Conservation (phyloP, 2,797 vertebrate genomes). For the Etheostoma perlongum region DNA sequence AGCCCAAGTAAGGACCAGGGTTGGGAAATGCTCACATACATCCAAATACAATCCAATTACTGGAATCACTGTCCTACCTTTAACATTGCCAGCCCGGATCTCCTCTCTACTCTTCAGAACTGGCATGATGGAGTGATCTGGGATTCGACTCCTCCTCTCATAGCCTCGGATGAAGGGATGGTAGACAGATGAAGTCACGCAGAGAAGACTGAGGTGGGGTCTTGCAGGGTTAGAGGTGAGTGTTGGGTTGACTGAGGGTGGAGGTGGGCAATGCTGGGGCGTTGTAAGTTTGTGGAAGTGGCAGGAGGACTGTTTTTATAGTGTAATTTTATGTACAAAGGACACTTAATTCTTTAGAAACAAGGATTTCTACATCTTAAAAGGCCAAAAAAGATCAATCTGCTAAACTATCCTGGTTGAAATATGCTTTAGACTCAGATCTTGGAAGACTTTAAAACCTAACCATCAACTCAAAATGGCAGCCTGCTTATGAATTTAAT, state of each 20-base stretch:
- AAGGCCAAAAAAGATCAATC: slow-evolving; percentile 15
- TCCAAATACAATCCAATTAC: neutral
- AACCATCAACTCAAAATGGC: slow-evolving; percentile 48
- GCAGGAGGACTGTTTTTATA: slow-evolving; percentile 12
- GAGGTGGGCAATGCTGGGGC: slow-evolving; percentile 15
- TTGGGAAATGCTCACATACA: neutral
- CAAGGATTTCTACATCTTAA: neutral
- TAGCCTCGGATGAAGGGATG: slow-evolving; percentile 87
- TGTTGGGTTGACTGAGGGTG: slow-evolving; percentile 28
- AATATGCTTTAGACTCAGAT: slow-evolving; percentile 35
- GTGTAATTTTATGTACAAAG: slow-evolving; percentile 14
- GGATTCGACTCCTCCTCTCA: slow-evolving; percentile 86
- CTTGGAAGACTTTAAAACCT: slow-evolving; percentile 32
- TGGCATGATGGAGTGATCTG: slow-evolving; percentile 90
- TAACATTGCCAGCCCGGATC: slow-evolving; percentile 89
- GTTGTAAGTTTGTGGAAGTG: slow-evolving; percentile 6
- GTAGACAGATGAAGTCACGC: slow-evolving; percentile 79
- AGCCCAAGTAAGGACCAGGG: neutral
- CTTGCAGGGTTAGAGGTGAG: slow-evolving; percentile 28
- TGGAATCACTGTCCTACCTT: slow-evolving; percentile 80
- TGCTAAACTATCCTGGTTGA: slow-evolving; percentile 32
- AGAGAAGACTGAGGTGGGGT: slow-evolving; percentile 58
- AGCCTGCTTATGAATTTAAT: slow-evolving; percentile 20
- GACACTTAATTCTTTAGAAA: slow-evolving; percentile 4
- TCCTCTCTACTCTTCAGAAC: slow-evolving; percentile 87